These are phyloP conservation scores for Danaus plexippus DNA, from an alignment of 1,140 invertebrate genomes.

Conservation along the genomic window DNA sequence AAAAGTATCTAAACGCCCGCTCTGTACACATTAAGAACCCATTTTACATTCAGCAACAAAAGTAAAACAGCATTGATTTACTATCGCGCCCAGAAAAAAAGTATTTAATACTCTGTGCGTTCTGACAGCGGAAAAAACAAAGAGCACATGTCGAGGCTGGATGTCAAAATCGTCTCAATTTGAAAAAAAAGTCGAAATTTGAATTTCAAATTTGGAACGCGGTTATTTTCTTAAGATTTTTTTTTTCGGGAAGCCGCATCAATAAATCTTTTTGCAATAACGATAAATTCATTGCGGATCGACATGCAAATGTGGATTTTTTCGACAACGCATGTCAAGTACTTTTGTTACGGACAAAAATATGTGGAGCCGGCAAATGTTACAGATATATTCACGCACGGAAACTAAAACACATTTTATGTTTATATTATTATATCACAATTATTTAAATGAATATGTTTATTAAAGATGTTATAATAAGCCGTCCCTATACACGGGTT, in stretches of 20 bases:
- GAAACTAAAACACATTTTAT: no score
- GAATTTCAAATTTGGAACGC: constrained; percentile 62
- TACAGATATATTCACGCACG: no score
- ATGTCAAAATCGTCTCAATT: constrained; percentile 69
- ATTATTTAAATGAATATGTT: no score
- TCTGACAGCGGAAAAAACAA: constrained; percentile 11
- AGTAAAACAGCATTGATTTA: constrained; percentile 54
- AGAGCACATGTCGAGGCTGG: constrained; percentile 43
- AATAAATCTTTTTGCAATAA: constrained; percentile 69
- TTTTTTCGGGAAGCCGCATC: constrained; percentile 44
- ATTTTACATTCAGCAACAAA: constrained; percentile 43
- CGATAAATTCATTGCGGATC: constrained; percentile 70
- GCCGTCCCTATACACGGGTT: no score
- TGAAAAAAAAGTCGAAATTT: constrained; percentile 64
- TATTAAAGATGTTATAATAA: no score
- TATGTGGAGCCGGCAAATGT: constrained; percentile 2
- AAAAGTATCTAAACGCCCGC: constrained; percentile 8
- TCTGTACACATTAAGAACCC: constrained; percentile 44
- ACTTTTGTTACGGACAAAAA: constrained; percentile 28
- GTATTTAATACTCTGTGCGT: constrained; percentile 15
- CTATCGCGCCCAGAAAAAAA: constrained; percentile 31
- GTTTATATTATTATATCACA: neutral
- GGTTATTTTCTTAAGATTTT: constrained; percentile 58
- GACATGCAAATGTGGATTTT: constrained; percentile 68
- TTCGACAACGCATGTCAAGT: constrained; percentile 49